Conservation (phyloP, 2,113 vertebrate genomes). For the Myiopsitta monachus region DNA sequence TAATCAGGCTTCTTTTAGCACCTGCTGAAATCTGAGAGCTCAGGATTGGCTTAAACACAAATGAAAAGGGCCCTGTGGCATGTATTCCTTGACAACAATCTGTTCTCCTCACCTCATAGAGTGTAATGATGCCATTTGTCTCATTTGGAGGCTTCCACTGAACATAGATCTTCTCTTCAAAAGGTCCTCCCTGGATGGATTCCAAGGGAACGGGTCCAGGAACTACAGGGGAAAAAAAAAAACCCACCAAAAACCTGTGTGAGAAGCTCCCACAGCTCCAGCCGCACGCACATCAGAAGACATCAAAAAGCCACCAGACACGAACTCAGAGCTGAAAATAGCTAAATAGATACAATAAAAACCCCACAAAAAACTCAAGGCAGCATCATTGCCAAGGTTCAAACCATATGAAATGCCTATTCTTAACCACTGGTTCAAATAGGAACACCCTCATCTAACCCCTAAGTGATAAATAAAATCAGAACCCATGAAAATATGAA, state of each 20-base stretch:
- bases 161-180: constrained; percentile 97
- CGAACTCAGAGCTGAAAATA: background rate
- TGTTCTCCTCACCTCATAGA: constrained; percentile 88
- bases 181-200: constrained; percentile 93
- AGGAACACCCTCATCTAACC: background rate
- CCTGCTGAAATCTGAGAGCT: constrained; percentile 20
- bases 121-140: constrained; percentile 95
- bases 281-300: background rate
- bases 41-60: background rate
- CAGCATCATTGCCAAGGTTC: background rate
- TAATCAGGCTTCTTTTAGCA: constrained; percentile 22
- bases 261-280: background rate
- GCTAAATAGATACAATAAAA: background rate
- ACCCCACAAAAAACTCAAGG: background rate
- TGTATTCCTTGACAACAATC: background rate
- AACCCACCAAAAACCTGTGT: background rate
- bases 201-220: constrained; percentile 90
- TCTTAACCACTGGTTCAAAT: background rate
- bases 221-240: constrained; percentile 68
- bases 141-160: constrained; percentile 98
- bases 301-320: background rate
- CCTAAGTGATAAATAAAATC: background rate
- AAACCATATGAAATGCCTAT: background rate
- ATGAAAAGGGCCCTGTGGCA: background rate
- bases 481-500: background rate